A percentile compares a stretch with the other conserved stretches of the same genome.
These are phyloP conservation scores for Lochmaea crataegi DNA, from an alignment of 2,888 invertebrate species.

Conservation along the genomic window DNA sequence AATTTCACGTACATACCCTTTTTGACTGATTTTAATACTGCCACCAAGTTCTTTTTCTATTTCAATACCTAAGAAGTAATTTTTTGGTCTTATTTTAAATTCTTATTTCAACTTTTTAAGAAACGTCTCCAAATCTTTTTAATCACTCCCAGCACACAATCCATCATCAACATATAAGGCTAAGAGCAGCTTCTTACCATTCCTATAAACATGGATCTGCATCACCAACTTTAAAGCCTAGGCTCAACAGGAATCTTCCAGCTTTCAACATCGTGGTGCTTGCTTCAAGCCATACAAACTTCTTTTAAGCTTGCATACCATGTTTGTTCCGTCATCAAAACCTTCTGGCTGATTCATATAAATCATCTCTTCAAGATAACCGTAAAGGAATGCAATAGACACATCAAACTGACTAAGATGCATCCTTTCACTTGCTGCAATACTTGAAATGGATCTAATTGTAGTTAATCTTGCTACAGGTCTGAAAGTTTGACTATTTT, in stretches of 20 bases:
- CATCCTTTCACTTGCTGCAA: conserved; percentile 46
- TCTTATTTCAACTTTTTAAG: background rate
- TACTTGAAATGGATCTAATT: conserved; percentile 48
- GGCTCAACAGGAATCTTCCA: background rate
- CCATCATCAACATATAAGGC: conserved; percentile 27
- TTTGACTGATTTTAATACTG: conserved; percentile 14
- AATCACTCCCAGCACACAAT: conserved; percentile 20
- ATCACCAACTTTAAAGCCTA: conserved; percentile 15
- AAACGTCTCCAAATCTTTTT: background rate
- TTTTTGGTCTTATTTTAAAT: conserved; percentile 28
- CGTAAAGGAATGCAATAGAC: conserved; percentile 47
- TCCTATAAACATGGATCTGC: conserved; percentile 21
- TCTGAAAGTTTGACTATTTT: conserved; percentile 44
- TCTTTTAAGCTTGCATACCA: background rate
- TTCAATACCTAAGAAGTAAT: conserved; percentile 28
- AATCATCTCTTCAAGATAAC: conserved; percentile 25
- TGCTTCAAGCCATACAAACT: background rate
- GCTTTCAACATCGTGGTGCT: background rate
- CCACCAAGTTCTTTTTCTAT: conserved; percentile 27
- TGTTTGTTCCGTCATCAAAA: background rate
- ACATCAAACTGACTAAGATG: conserved; percentile 52
- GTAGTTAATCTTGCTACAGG: conserved; percentile 47
- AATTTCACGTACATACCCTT: conserved; percentile 20
- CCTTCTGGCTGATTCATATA: conserved; percentile 45
- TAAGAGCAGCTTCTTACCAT: background rate